A percentile compares a stretch with the other conserved stretches of the same genome.
These are phyloP conservation scores for Enteromius viviparus DNA, from an alignment of 2,797 vertebrate species.

Conservation along the genomic window DNA sequence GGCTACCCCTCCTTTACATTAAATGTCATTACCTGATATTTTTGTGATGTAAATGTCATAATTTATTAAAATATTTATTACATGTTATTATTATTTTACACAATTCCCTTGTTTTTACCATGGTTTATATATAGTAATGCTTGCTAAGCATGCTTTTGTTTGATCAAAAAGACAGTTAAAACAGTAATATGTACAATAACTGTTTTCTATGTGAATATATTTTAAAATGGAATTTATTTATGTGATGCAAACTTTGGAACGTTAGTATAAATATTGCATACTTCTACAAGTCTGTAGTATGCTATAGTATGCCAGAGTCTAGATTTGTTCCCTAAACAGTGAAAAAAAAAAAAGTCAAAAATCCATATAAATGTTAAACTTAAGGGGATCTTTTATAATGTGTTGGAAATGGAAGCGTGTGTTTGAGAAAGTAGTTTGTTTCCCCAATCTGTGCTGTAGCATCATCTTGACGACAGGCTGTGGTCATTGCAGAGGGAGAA, in stretches of 20 bases:
- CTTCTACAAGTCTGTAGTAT: not conserved
- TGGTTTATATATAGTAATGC: too few relatives aligned
- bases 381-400: not conserved
- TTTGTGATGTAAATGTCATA: too few relatives aligned
- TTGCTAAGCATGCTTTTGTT: not conserved
- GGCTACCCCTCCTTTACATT: too few relatives aligned
- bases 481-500: conserved; percentile 75
- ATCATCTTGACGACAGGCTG: conserved; percentile 51
- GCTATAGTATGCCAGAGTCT: not conserved
- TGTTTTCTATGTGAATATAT: not conserved
- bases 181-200: not conserved
- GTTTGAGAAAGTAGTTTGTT: conserved; percentile 49
- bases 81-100: too few relatives aligned
- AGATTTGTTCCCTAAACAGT: not conserved
- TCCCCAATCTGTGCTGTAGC: conserved; percentile 52
- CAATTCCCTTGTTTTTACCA: too few relatives aligned
- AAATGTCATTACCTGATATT: too few relatives aligned
- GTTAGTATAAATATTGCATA: not conserved
- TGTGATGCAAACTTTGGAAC: not conserved
- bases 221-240: not conserved
- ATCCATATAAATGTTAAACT: too few relatives aligned
- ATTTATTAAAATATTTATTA: too few relatives aligned
- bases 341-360: not conserved
- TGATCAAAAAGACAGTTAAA: not conserved
- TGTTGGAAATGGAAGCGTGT: conserved; percentile 2